These are phyloP conservation scores for Clarias gariepinus DNA, from an alignment of 2,113 vertebrate species.

Conservation along the genomic window DNA sequence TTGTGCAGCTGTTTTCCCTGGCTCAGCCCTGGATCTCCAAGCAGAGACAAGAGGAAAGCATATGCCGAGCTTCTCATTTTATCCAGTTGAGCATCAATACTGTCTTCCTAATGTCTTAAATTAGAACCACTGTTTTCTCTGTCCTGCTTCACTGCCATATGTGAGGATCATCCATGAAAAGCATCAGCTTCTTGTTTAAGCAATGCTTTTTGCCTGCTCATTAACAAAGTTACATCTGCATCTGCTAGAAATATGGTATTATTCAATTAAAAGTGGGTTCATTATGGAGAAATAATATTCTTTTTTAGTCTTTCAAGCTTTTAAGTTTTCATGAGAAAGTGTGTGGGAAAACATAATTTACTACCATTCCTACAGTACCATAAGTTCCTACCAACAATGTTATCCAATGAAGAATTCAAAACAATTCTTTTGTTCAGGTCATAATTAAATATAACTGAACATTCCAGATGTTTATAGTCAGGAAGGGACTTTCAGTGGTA, in stretches of 20 bases:
- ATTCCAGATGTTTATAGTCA: not conserved
- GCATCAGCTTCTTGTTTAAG: not conserved
- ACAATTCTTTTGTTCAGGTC: not conserved
- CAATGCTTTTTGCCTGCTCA: not conserved
- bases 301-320: not conserved
- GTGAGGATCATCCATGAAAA: not conserved
- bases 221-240: conserved; percentile 18
- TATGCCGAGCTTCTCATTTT: conserved; percentile 21
- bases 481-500: not conserved
- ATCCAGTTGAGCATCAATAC: conserved; percentile 22
- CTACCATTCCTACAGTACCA: not conserved
- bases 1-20: conserved; percentile 43
- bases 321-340: not conserved
- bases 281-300: not conserved
- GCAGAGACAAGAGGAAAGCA: not conserved
- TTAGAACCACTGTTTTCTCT: conserved; percentile 7
- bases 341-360: not conserved
- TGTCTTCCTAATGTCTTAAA: conserved; percentile 28
- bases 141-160: not conserved
- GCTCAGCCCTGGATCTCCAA: not conserved
- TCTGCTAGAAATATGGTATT: not conserved
- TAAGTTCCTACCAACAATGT: not conserved
- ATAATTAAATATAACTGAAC: not conserved
- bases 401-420: not conserved
- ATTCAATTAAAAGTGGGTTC: not conserved